Conservation (phyloP, 1,140 invertebrate species). For the Eciton burchellii region DNA sequence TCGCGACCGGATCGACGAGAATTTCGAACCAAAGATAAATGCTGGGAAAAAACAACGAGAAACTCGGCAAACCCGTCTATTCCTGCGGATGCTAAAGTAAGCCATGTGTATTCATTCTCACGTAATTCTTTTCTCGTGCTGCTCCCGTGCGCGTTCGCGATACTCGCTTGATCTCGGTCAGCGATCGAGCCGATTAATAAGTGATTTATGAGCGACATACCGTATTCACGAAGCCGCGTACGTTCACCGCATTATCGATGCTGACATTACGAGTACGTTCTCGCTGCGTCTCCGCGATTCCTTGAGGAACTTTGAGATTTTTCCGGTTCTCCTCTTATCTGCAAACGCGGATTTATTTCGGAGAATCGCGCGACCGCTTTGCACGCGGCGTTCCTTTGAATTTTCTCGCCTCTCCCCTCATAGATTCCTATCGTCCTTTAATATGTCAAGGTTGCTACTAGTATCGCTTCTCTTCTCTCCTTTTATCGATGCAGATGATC, state of each 20-base stretch:
- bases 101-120: constrained; percentile 64
- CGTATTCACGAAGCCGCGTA: neutral
- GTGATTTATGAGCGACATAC: constrained; percentile 39
- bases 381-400: neutral
- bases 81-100: constrained; percentile 35
- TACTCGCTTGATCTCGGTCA: constrained; percentile 42
- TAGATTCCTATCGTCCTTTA: constrained; percentile 8
- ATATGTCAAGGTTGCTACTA: constrained; percentile 25
- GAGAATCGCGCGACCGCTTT: neutral
- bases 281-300: neutral
- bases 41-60: constrained; percentile 17
- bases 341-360: neutral
- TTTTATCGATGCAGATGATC: constrained; percentile 49
- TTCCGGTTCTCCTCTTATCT: neutral
- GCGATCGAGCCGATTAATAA: constrained; percentile 49
- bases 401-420: neutral
- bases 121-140: constrained; percentile 20
- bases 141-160: too few relatives aligned
- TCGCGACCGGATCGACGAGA: neutral
- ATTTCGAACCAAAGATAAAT: constrained; percentile 10
- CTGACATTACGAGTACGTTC: neutral
- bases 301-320: neutral
- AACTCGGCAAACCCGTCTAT: constrained; percentile 29
- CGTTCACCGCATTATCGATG: neutral
- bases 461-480: constrained; percentile 10